Evolutionary conservation across 1,140 invertebrate species (phyloP).

Genomic region (Saccostrea glomerata): DNA sequence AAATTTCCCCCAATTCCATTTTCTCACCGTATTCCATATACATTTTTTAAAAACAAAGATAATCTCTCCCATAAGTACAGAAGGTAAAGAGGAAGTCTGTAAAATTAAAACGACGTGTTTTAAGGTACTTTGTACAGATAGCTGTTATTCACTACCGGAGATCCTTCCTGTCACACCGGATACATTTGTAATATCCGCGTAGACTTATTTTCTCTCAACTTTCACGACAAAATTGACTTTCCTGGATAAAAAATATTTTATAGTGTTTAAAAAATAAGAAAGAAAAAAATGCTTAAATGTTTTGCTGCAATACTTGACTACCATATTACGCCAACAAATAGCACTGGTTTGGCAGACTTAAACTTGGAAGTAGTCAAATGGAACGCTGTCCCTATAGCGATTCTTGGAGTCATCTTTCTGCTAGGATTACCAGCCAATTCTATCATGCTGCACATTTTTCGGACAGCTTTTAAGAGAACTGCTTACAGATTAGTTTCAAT

Average conservation of each 20-base stretch:
- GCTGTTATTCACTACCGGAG: neutral
- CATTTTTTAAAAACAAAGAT: no score
- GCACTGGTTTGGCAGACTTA: neutral
- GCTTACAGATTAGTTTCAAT: neutral
- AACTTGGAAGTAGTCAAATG: neutral
- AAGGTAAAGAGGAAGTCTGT: no score
- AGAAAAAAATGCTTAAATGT: neutral
- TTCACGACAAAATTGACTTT: neutral
- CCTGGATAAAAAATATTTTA: neutral
- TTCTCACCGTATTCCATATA: no score
- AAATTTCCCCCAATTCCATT: no score
- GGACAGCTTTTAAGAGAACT: neutral
- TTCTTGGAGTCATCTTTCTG: constrained; percentile 17
- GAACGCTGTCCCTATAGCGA: constrained; percentile 5
- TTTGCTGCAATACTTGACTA: neutral
- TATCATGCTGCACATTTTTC: constrained; percentile 20
- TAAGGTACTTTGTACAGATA: no score
- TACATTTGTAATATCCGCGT: neutral
- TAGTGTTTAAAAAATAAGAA: neutral
- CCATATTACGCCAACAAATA: neutral
- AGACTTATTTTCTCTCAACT: neutral
- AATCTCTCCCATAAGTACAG: no score
- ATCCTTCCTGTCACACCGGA: constrained; percentile 17
- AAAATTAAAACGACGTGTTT: no score
- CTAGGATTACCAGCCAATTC: constrained; percentile 1